Evolutionary conservation across 2,888 invertebrate genomes (phyloP).

Genomic region (Rhodophaea formosa): DNA sequence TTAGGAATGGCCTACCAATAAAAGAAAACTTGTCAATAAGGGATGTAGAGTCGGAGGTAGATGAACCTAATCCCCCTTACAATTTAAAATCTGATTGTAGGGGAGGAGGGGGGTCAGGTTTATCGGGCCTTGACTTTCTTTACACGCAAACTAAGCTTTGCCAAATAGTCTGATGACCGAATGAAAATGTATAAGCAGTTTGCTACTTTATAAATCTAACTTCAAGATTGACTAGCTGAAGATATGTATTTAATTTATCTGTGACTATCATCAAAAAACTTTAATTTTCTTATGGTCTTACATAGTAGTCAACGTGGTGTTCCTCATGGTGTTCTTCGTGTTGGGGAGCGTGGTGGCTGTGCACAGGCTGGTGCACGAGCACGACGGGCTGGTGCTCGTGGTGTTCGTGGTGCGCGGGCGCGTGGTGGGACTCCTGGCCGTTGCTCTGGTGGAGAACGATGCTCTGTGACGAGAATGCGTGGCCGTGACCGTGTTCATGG

Average conservation of each 20-base stretch:
- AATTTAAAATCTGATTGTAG: too few relatives aligned
- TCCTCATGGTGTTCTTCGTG: constrained; percentile 26
- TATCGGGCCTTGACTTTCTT: too few relatives aligned
- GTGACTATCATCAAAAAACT: too few relatives aligned
- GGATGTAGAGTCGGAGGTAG: too few relatives aligned
- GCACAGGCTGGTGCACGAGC: constrained; percentile 20
- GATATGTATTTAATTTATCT: too few relatives aligned
- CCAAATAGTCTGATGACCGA: too few relatives aligned
- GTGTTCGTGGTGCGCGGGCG: constrained; percentile 23
- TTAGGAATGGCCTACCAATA: constrained; percentile 45
- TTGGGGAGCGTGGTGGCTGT: constrained; percentile 21
- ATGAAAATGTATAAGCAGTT: too few relatives aligned
- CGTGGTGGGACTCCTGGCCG: constrained; percentile 34
- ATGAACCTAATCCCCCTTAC: too few relatives aligned
- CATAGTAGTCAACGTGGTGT: constrained; percentile 26
- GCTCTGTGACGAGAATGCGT: constrained; percentile 32
- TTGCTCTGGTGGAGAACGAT: constrained; percentile 46
- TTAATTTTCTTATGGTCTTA: constrained; percentile 11
- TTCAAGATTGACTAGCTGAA: too few relatives aligned
- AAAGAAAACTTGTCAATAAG: neutral
- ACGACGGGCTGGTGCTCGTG: constrained; percentile 14
- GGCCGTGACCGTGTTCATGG: constrained; percentile 29
- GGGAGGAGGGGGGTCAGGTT: too few relatives aligned
- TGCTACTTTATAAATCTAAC: too few relatives aligned
- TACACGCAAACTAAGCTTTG: too few relatives aligned